Conservation (phyloP, 92 coral and sea anemone species). For the Actinostola sp. region DNA sequence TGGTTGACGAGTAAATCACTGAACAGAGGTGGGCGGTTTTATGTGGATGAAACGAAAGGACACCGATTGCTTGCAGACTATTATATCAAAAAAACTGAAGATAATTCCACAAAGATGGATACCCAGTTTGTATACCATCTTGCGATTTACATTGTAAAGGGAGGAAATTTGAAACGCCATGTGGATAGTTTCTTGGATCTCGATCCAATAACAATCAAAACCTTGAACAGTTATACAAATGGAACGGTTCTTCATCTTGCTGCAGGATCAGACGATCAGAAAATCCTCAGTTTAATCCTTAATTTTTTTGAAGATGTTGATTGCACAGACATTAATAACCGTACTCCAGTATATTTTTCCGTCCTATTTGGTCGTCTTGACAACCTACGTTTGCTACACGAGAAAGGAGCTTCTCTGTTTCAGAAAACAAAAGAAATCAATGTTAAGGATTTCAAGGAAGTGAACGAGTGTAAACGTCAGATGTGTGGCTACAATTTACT, state of each 20-base stretch:
- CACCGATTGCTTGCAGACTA: slow-evolving; percentile 56
- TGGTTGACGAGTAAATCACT: slow-evolving; percentile 68
- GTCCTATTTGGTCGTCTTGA: slow-evolving; percentile 48
- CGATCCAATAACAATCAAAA: slow-evolving; percentile 29
- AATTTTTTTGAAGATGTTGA: slow-evolving; percentile 48
- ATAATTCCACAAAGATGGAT: not conserved
- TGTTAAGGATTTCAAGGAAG: not conserved
- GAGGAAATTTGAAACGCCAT: slow-evolving; percentile 15
- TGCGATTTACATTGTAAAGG: slow-evolving; percentile 53
- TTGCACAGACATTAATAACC: slow-evolving; percentile 45
- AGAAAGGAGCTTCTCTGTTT: slow-evolving; percentile 38
- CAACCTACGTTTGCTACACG: slow-evolving; percentile 49
- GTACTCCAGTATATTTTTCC: slow-evolving; percentile 75
- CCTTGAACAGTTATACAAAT: slow-evolving; percentile 27
- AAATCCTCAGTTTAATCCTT: slow-evolving; percentile 37
- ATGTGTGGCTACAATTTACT: slow-evolving; percentile 61
- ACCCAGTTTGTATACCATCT: slow-evolving; percentile 38
- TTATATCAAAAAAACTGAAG: slow-evolving; percentile 20
- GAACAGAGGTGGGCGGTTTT: slow-evolving; percentile 46
- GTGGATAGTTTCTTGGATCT: slow-evolving; percentile 24
- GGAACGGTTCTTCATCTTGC: slow-evolving; percentile 67
- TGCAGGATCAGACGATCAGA: slow-evolving; percentile 23
- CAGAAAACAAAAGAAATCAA: slow-evolving; percentile 1
- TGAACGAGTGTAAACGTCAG: slow-evolving; percentile 38
- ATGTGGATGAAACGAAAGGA: slow-evolving; percentile 59